Percentiles rank a stretch among this genome's conserved stretches.
phyloP scores from a whole-genome alignment of 2,113 vertebrate genomes.

The Syngnathoides biaculeatus region DNA sequence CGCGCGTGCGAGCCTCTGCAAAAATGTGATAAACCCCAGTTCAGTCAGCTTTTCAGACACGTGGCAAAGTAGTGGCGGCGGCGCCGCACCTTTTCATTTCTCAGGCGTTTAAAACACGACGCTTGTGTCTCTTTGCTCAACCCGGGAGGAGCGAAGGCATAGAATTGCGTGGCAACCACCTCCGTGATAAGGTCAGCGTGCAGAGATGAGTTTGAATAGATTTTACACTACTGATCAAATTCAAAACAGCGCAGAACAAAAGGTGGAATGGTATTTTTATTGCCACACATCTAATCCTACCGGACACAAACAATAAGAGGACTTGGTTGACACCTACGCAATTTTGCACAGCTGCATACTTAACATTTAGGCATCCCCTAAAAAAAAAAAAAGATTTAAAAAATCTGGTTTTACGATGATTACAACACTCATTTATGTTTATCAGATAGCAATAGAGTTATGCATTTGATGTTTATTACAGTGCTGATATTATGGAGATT shows the following conservation, averaged over 20 bases:
- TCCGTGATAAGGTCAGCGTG: conserved; percentile 68
- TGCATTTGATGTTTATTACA: too few relatives aligned
- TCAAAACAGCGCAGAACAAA: conserved; percentile 63
- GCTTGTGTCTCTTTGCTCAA: conserved; percentile 64
- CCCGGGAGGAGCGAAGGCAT: conserved; percentile 53
- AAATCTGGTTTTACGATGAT: not conserved
- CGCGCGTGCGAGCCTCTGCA: conserved; percentile 50
- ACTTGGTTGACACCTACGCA: conserved; percentile 22
- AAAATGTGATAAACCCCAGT: conserved; percentile 61
- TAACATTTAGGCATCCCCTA: not conserved
- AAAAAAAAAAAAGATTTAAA: not conserved
- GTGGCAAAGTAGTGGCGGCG: conserved; percentile 53
- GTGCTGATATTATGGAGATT: too few relatives aligned
- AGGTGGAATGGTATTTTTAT: conserved; percentile 48
- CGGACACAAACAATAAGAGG: conserved; percentile 14
- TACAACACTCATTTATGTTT: too few relatives aligned
- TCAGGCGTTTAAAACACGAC: conserved; percentile 66
- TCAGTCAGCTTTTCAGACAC: conserved; percentile 57
- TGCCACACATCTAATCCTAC: conserved; percentile 25
- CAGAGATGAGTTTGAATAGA: conserved; percentile 67
- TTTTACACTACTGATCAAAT: conserved; percentile 67
- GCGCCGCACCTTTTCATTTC: conserved; percentile 62
- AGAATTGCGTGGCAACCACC: conserved; percentile 71
- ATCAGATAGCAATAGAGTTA: too few relatives aligned
- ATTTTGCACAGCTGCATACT: conserved; percentile 2